A percentile compares a stretch with the other conserved stretches of the same genome.
Evolutionary conservation across 2,113 vertebrate genomes (phyloP).

Genomic region (Ameiurus melas): DNA sequence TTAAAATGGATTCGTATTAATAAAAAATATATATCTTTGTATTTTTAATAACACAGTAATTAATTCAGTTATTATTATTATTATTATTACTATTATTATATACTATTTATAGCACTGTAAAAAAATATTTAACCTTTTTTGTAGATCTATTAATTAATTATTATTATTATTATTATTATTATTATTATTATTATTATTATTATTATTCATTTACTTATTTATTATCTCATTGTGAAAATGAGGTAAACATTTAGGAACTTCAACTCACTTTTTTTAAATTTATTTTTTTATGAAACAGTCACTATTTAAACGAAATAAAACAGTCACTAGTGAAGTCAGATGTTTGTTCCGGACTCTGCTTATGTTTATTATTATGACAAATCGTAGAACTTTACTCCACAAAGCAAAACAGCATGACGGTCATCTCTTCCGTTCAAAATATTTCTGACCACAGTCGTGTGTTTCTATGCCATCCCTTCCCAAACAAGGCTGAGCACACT

Average conservation of each 20-base stretch:
- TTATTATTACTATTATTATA: too few relatives aligned
- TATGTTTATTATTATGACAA: background rate
- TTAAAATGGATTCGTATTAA: too few relatives aligned
- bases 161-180: background rate
- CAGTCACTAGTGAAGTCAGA: background rate
- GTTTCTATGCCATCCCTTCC: background rate
- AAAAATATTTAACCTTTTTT: too few relatives aligned
- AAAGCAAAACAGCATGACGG: background rate
- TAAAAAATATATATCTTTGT: too few relatives aligned
- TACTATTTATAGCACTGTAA: too few relatives aligned
- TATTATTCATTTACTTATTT: background rate
- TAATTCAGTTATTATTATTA: background rate
- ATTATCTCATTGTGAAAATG: background rate
- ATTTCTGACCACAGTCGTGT: background rate
- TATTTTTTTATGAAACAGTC: background rate
- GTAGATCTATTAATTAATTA: too few relatives aligned
- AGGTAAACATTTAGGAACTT: too few relatives aligned
- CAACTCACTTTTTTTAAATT: too few relatives aligned
- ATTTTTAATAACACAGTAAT: too few relatives aligned
- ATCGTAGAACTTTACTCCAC: background rate
- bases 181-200: background rate
- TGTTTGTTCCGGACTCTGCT: background rate
- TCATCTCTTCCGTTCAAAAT: background rate
- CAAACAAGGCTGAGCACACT: constrained; percentile 20
- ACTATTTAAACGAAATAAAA: background rate